Conservation (phyloP, 2,797 vertebrate species). For the Orestias chungarensis region DNA sequence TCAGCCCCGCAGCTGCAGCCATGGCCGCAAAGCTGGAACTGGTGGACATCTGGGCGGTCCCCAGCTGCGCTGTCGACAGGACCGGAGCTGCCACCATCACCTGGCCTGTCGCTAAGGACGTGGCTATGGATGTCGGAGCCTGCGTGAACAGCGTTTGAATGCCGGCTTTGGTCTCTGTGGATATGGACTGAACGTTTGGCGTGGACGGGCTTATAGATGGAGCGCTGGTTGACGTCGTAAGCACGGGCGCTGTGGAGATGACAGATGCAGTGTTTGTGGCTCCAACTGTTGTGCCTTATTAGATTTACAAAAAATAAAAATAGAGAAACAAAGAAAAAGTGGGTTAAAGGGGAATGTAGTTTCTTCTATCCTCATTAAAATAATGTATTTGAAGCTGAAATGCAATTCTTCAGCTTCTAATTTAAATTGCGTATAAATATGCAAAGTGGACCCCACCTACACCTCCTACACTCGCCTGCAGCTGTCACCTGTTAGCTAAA, state of each 20-base stretch:
- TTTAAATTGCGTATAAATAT: not conserved
- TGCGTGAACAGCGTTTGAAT: slow-evolving; percentile 82
- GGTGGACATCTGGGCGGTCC: slow-evolving; percentile 88
- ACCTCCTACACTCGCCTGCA: not conserved
- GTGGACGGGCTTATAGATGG: slow-evolving; percentile 90
- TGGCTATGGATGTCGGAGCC: slow-evolving; percentile 84
- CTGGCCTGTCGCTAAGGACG: slow-evolving; percentile 87
- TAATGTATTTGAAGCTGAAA: not conserved
- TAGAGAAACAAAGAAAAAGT: too few species aligned
- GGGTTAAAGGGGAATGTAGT: not conserved
- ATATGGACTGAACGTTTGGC: slow-evolving; percentile 78
- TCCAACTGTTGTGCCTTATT: slow-evolving; percentile 85
- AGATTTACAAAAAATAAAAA: not conserved
- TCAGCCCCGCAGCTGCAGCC: slow-evolving; percentile 95
- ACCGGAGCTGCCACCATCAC: slow-evolving; percentile 92
- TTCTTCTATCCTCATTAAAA: not conserved
- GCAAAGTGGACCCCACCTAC: not conserved
- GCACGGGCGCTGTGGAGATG: slow-evolving; percentile 91
- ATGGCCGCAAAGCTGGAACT: slow-evolving; percentile 95
- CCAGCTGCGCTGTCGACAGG: slow-evolving; percentile 89
- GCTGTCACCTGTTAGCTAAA: not conserved
- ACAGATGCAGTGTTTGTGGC: slow-evolving; percentile 90
- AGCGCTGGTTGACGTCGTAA: slow-evolving; percentile 85
- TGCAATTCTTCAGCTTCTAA: not conserved
- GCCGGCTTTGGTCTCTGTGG: slow-evolving; percentile 71